phyloP scores from a whole-genome alignment of 1,140 invertebrate species.

The Dendrolimus punctatus region DNA sequence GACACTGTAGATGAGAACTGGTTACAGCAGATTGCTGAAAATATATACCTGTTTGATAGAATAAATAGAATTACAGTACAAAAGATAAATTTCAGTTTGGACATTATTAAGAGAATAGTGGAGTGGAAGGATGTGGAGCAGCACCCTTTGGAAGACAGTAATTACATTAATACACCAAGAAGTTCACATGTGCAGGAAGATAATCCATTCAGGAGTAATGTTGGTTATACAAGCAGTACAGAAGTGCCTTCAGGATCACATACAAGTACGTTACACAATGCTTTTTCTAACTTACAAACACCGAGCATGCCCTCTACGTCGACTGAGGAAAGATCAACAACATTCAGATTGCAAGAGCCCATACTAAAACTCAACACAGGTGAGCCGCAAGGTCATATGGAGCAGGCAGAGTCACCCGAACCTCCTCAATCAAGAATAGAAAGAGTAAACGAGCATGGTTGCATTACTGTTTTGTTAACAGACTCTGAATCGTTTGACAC shows the following conservation, averaged over 20 bases:
- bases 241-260: slow-evolving; percentile 42
- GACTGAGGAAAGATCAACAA: slow-evolving; percentile 26
- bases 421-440: slow-evolving; percentile 48
- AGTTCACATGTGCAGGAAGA: slow-evolving; percentile 49
- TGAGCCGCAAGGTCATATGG: slow-evolving; percentile 27
- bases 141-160: slow-evolving; percentile 84
- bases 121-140: slow-evolving; percentile 90
- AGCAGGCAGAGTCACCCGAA: slow-evolving; percentile 42
- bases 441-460: slow-evolving; percentile 66
- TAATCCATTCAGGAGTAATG: slow-evolving; percentile 54
- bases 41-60: slow-evolving; percentile 73
- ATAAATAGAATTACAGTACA: slow-evolving; percentile 73
- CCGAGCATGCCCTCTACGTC: slow-evolving; percentile 49
- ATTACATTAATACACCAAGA: slow-evolving; percentile 51
- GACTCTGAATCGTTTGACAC: slow-evolving; percentile 87
- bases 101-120: slow-evolving; percentile 87
- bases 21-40: slow-evolving; percentile 83
- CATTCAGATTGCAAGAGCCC: slow-evolving; percentile 56
- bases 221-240: slow-evolving; percentile 43
- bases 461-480: slow-evolving; percentile 79
- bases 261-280: slow-evolving; percentile 44
- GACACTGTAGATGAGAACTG: slow-evolving; percentile 84
- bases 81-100: slow-evolving; percentile 87
- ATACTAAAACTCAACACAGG: slow-evolving; percentile 48
- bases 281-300: slow-evolving; percentile 64